Base-by-base conservation (phyloP, 2,797 vertebrate species). In the Poeciliopsis turneri region DNA sequence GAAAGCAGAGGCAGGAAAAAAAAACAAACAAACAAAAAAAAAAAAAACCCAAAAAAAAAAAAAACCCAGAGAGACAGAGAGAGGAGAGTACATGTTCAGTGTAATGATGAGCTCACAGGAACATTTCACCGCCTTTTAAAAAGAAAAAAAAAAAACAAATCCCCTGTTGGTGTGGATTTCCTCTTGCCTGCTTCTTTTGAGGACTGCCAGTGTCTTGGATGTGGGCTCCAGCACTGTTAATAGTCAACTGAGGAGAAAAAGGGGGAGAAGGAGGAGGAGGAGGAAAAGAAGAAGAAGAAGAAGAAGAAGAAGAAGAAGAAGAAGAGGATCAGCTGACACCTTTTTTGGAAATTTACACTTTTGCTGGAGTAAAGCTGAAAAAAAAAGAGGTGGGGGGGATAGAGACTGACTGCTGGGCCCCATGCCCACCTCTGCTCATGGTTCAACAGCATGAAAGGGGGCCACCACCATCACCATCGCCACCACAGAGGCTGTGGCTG, bases 401-500 rank as follows among this genome's bases (percentile, higher is more conserved):
- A 66, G 36, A 69, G 80, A 71, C 77, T 53, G 86, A 87, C 86
- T 78, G 79, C 85, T 87, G 92, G 93, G 94, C 93, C 74, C 74
- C 95, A 96, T 96, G 96, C 92, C 93, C 93, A 90, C 92, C 88
- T 90, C 90, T 90, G 93, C 92, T 93, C 88, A 94, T 93, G 92
- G 87, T 95, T 91, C 90, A 92, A 73, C 95, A 96, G 93, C 96
- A 97, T 97, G 96, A 97, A 96, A 95, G 96, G 95, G 86, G 96
- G 96, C 91, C 92, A 92, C 90, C 92, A 92, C 90, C 92, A 92
- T 84, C 94, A 95, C 83, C 93, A 93, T 80, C 92, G 90, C 86
- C 92, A 92, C 89, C 92, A 95, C 91, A 93, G 96, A 90, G 96
- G 97, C 93, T 98, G 97, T 88, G 96, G 96, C 93, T 98, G 97